Base-by-base conservation (phyloP, 2,888 invertebrate species). In the Dendrolimus pini region DNA sequence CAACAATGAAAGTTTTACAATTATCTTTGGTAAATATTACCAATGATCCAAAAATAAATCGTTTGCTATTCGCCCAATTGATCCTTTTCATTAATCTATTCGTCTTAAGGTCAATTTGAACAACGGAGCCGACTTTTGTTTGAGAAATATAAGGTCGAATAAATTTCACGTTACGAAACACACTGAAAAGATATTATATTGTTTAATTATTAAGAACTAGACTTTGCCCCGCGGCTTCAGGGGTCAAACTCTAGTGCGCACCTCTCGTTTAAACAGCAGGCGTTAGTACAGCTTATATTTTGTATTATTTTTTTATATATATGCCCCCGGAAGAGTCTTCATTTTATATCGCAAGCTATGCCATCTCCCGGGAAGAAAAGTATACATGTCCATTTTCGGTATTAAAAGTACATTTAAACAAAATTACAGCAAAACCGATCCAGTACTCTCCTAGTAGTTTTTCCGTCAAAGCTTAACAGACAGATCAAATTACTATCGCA, bases 21-120 rank as follows among this genome's bases (percentile, higher is more conserved):
- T 93, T 85, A 70, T 95, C 93, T 2, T 89, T 89, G 0, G 95
- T 94, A 56, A 97, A 93, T 65, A 95, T 92, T 1, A 97, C 77
- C 55, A 96, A 83, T 0, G 95, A 93, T 0, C 96, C 96, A 76
- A 81, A 93, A 70, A 95, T 89, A 56, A 96, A 92, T 56, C 94
- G 81, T 70, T 93, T 93, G 65, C 74, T 85, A 58, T 85, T 71
- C 0, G 68, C 63, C 88, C 87, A 88, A 53, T 83, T 83, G 8
- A 80, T 87, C 72, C 55, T 88, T 69, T 69, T 74, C 52, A 82
- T 78, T 63, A 64, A 71, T 70, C 66, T 84, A 67, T 68, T 78
- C 1, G 58, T 70, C 7, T 58, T 66, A 7, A 72, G 61, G 58
- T 83, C 78, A 1, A 89, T 67, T 62, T 82, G 74, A 10, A 85